These are phyloP conservation scores for Encarsia formosa DNA, from an alignment of 2,888 invertebrate genomes.

Conservation along the genomic window DNA sequence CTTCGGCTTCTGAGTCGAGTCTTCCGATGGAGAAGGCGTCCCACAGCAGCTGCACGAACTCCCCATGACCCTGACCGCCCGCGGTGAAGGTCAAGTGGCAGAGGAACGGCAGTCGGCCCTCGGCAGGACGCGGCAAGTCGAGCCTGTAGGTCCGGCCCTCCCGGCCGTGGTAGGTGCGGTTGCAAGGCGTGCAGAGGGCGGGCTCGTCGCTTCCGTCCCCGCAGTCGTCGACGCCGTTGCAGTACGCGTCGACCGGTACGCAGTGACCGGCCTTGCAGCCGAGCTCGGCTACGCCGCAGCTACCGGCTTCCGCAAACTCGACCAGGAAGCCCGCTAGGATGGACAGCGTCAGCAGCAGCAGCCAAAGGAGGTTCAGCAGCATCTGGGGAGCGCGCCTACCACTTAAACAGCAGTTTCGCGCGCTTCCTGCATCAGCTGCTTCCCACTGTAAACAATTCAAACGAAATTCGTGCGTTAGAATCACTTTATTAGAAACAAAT, in stretches of 20 bases:
- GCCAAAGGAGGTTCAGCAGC: background rate
- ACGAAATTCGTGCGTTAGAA: too few species aligned
- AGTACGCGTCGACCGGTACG: slow-evolving; percentile 79
- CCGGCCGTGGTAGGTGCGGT: slow-evolving; percentile 87
- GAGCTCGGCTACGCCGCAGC: slow-evolving; percentile 76
- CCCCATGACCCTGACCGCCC: slow-evolving; percentile 81
- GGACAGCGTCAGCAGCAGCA: background rate
- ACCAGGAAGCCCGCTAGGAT: background rate
- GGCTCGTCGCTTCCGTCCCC: slow-evolving; percentile 84
- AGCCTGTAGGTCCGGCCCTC: slow-evolving; percentile 72
- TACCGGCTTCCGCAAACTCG: slow-evolving; percentile 27
- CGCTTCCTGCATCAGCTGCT: slow-evolving; percentile 19
- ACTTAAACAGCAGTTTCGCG: background rate
- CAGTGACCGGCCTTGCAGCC: slow-evolving; percentile 68
- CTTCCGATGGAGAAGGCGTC: slow-evolving; percentile 85
- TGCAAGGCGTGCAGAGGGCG: slow-evolving; percentile 74
- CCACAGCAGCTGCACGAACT: slow-evolving; percentile 84
- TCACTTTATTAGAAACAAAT: too few species aligned
- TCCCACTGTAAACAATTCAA: slow-evolving; percentile 4
- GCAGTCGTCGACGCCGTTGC: slow-evolving; percentile 81
- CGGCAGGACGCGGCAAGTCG: slow-evolving; percentile 67
- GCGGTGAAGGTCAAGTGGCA: slow-evolving; percentile 91
- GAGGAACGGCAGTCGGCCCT: slow-evolving; percentile 77
- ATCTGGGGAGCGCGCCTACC: background rate
- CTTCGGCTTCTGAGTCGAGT: slow-evolving; percentile 66